These are phyloP conservation scores for Lasioglossum leucozonium DNA, from an alignment of 2,888 invertebrate genomes.

Conservation along the genomic window DNA sequence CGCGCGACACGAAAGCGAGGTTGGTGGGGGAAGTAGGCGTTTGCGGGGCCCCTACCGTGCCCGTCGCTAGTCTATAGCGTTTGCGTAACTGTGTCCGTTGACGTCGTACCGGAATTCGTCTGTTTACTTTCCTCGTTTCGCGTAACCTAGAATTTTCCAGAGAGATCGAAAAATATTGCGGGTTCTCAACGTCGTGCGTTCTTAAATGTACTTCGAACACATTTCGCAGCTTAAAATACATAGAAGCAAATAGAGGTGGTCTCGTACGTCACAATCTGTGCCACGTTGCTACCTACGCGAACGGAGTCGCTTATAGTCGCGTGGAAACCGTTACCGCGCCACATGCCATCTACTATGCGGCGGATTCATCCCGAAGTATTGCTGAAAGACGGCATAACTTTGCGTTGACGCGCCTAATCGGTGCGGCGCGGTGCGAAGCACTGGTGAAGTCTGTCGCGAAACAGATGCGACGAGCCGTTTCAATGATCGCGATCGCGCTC, in stretches of 20 bases:
- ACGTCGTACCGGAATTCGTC: slow-evolving; percentile 36
- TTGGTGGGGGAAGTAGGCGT: no score
- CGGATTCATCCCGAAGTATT: slow-evolving; percentile 14
- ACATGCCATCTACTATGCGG: no score
- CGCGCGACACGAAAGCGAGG: no score
- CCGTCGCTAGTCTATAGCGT: not conserved
- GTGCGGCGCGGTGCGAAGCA: not conserved
- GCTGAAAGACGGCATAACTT: slow-evolving; percentile 54
- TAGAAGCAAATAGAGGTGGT: slow-evolving; percentile 10
- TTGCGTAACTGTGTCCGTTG: slow-evolving; percentile 6
- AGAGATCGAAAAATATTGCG: slow-evolving; percentile 29
- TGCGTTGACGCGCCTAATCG: slow-evolving; percentile 44
- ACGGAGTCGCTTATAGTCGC: no score
- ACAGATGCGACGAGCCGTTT: slow-evolving; percentile 54
- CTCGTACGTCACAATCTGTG: slow-evolving; percentile 60
- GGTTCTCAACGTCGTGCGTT: slow-evolving; percentile 7
- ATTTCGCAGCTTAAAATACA: slow-evolving; percentile 40
- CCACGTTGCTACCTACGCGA: no score
- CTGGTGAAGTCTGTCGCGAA: slow-evolving; percentile 39
- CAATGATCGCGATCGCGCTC: slow-evolving; percentile 64
- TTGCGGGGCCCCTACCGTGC: no score
- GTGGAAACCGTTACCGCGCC: no score
- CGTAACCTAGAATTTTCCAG: not conserved
- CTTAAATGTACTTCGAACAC: slow-evolving; percentile 39
- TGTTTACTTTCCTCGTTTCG: slow-evolving; percentile 43